A percentile compares a stretch with the other conserved stretches of the same genome.
Evolutionary conservation across 2,113 vertebrate species (phyloP).

Genomic region (Engystomops pustulosus): DNA sequence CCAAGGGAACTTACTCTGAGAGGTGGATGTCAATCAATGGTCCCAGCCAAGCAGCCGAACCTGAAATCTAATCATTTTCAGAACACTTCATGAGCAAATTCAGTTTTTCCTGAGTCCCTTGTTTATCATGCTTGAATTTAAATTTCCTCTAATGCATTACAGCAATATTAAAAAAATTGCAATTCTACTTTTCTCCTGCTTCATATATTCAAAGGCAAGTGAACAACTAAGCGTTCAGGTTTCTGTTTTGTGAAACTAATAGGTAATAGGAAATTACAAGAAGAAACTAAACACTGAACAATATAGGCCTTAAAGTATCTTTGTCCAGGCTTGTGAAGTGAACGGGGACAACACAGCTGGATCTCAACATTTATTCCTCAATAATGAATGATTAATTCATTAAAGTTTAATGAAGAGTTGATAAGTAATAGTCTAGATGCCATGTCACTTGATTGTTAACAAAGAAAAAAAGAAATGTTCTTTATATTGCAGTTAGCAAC

Average conservation of each 20-base stretch:
- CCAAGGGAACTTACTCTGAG: too few relatives aligned
- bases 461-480: constrained; percentile 71
- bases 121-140: too few relatives aligned
- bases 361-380: constrained; percentile 76
- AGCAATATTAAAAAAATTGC: not conserved
- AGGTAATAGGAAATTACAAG: constrained; percentile 46
- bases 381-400: constrained; percentile 81
- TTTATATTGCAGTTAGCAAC: too few relatives aligned
- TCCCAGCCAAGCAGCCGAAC: too few relatives aligned
- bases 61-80: too few relatives aligned
- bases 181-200: not conserved
- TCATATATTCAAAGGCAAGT: constrained; percentile 20
- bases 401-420: constrained; percentile 82
- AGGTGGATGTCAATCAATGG: too few relatives aligned
- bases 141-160: too few relatives aligned
- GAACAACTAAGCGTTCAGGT: constrained; percentile 66
- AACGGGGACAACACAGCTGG: constrained; percentile 78
- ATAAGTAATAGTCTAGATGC: constrained; percentile 76
- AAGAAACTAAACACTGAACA: constrained; percentile 61
- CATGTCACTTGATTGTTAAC: constrained; percentile 75
- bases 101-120: too few relatives aligned
- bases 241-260: constrained; percentile 61
- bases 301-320: constrained; percentile 61
- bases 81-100: too few relatives aligned
- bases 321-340: constrained; percentile 64